These are phyloP conservation scores for Musca vetustissima DNA, from an alignment of 1,140 invertebrate genomes.

Conservation along the genomic window DNA sequence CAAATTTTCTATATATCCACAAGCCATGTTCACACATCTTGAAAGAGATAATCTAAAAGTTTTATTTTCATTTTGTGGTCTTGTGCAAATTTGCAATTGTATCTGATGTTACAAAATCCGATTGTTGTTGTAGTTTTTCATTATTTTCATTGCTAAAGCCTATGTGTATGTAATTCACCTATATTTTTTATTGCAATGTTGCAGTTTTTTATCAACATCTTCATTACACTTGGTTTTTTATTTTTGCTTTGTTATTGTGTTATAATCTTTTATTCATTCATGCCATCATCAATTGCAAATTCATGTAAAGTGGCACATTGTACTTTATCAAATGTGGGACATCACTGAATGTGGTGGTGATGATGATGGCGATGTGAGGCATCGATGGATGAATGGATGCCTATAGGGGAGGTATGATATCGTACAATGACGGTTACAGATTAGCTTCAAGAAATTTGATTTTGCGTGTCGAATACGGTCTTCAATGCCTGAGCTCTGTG, in stretches of 20 bases:
- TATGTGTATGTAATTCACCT: background rate
- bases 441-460: too few species aligned
- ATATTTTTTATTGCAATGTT: background rate
- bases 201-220: background rate
- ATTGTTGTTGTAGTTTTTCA: background rate
- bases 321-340: constrained; percentile 15
- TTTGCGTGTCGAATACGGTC: too few species aligned
- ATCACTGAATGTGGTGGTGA: background rate
- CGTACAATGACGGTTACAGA: too few species aligned
- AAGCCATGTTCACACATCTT: too few species aligned
- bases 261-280: background rate
- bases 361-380: too few species aligned
- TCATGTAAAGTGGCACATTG: constrained; percentile 14
- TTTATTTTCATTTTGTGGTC: constrained; percentile 2
- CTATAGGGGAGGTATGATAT: too few species aligned
- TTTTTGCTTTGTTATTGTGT: background rate
- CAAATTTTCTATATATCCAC: too few species aligned
- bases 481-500: too few species aligned
- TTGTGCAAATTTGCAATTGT: constrained; percentile 2
- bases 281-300: background rate
- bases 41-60: background rate
- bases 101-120: background rate
- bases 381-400: too few species aligned
- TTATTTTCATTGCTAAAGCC: background rate
- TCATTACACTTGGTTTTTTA: too few species aligned